Base-by-base conservation (phyloP, 2,797 vertebrate species). In the Morelia viridis region DNA sequence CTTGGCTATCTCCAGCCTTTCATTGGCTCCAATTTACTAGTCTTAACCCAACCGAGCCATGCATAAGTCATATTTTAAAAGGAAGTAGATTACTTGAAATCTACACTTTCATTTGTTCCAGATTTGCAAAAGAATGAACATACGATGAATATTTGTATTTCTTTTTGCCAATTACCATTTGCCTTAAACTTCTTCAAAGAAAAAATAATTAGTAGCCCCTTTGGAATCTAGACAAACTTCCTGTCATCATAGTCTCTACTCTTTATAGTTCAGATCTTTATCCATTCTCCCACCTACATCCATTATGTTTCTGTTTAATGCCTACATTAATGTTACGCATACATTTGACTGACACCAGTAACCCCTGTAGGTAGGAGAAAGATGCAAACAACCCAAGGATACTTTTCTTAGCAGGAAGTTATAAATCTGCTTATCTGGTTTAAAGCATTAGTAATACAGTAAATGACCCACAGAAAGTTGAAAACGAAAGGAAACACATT, bases 401-500 rank as follows among this genome's bases (percentile, higher is more conserved):
- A 90, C 28, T 89, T 92, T 89, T 68, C 91, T 60, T 58, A 87
- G 28, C 8, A 92, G n/a, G 89, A 93, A 0, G 0, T 92, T 87
- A 10, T 2, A 4, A 85, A 92, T n/a, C 31, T 88, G 92, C 46
- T 93, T 91, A 13, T 90, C 84, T 58, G 50, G 62, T 41, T 93
- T 92, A 93, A 89, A 46, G 17, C 90, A 76, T 64, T 92, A 84
- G 89, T 85, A 93, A 95, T 87, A 41, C 3, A 41, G 41, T 41
- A 90, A 13, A 1, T 83, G 53, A 87, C 15, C 26, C 41, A 83
- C 24, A 62, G 84, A 87, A 92, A 93, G 90, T 56, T 28, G 56
- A 41, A 91, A 91, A 93, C 4, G 22, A 80, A 46, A 80, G 41
- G 41, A 80, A 80, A 24, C 4, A 9, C 46, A 8, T 31, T 90